These are phyloP conservation scores for Cryptophagus acutangulus DNA, from an alignment of 2,888 invertebrate species.

Conservation along the genomic window DNA sequence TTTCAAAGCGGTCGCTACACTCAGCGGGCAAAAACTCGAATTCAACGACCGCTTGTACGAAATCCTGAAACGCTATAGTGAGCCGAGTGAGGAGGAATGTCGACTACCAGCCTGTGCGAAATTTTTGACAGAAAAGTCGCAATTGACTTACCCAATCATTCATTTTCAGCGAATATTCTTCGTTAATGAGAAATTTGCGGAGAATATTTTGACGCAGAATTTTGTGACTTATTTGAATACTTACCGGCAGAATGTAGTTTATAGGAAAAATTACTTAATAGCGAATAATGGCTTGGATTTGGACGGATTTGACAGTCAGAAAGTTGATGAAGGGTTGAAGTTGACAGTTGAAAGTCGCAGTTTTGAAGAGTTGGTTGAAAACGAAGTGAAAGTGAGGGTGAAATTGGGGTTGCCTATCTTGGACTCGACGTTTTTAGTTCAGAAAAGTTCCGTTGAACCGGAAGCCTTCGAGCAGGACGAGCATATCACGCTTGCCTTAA, in stretches of 20 bases:
- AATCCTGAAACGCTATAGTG: neutral
- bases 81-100: too few species aligned
- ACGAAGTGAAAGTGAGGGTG: slow-evolving; percentile 10
- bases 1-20: slow-evolving; percentile 1
- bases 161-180: slow-evolving; percentile 22
- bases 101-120: neutral
- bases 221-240: slow-evolving; percentile 16
- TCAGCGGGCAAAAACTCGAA: neutral
- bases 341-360: neutral
- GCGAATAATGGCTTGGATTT: neutral
- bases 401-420: too few species aligned
- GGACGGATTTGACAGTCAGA: neutral
- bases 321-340: neutral
- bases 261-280: neutral
- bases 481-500: slow-evolving; percentile 15
- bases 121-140: slow-evolving; percentile 16
- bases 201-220: slow-evolving; percentile 14
- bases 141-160: slow-evolving; percentile 19
- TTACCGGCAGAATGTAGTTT: slow-evolving; percentile 7
- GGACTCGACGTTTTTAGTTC: slow-evolving; percentile 11
- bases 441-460: slow-evolving; percentile 10
- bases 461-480: slow-evolving; percentile 13
- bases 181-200: slow-evolving; percentile 13
- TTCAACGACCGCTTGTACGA: neutral
- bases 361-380: slow-evolving; percentile 17